A percentile compares a stretch with the other conserved stretches of the same genome.
Evolutionary conservation across 2,797 vertebrate species (phyloP).

Genomic region (Pogoniulus pusillus): DNA sequence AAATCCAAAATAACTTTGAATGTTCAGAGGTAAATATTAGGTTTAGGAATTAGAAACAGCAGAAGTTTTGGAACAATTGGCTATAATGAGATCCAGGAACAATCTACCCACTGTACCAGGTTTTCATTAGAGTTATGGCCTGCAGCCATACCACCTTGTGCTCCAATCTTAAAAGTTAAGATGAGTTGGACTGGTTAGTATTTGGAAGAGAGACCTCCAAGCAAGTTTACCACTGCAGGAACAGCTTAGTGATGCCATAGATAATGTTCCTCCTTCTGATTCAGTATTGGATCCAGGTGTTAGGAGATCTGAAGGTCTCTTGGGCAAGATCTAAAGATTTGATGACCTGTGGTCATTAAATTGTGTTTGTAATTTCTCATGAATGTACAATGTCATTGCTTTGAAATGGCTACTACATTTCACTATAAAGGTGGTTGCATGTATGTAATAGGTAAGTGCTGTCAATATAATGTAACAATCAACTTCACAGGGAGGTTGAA

Average conservation of each 20-base stretch:
- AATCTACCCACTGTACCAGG: conserved; percentile 65
- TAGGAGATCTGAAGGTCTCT: conserved; percentile 7
- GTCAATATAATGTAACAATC: background rate
- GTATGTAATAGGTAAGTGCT: background rate
- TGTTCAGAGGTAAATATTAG: conserved; percentile 62
- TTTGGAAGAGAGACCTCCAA: conserved; percentile 61
- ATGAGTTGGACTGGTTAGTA: conserved; percentile 28
- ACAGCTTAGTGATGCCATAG: conserved; percentile 31
- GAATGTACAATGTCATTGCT: background rate
- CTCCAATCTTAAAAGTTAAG: conserved; percentile 54
- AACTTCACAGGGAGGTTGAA: background rate
- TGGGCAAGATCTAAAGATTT: background rate
- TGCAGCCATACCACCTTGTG: conserved; percentile 66
- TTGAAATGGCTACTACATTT: conserved; percentile 8
- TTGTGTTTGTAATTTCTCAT: background rate
- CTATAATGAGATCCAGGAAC: conserved; percentile 70
- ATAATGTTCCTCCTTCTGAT: conserved; percentile 24
- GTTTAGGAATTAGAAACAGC: conserved; percentile 60
- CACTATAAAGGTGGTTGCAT: background rate
- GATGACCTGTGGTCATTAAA: conserved; percentile 4
- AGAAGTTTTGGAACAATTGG: conserved; percentile 52
- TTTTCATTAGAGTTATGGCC: conserved; percentile 70
- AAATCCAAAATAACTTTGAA: conserved; percentile 69
- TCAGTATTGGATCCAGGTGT: conserved; percentile 34
- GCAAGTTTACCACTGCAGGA: conserved; percentile 25